Evolutionary conservation across 2,888 invertebrate genomes (phyloP), one percentile per base, ranked within the genome.

Genomic region (Pharmacophagus antenor): DNA sequence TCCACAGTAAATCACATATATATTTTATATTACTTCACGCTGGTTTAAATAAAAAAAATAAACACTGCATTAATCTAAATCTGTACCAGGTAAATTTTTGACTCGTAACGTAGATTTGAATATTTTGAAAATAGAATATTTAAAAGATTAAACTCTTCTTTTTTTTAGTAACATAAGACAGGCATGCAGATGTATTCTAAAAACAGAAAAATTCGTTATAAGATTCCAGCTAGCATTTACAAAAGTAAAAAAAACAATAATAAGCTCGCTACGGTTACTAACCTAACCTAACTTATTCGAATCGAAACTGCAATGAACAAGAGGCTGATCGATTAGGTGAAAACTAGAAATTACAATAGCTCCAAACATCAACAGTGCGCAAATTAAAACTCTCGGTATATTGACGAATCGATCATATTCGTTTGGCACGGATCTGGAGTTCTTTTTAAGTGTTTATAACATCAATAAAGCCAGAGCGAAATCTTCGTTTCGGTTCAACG

Each of bases 341-440:
- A 73, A 72, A 63, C 63, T 67, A 67, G 68, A 74, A 73, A 69
- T 70, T 65, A 63, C 65, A 58, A 68, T 63, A 62, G 66, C 63
- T 61, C 59, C 31, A 15, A 15, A 31, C 12, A 10, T 31, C 31
- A 31, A 15, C 31, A 31, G 31, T 31, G 10, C 15, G 31, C 31
- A 31, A 61, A 44, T 46, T 15, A 23, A 18, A 48, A 42, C 56
- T 25, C 25, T 42, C 23, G 25, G 4, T 18, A 12, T 8, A 50
- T 12, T 3, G 0, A 5, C 49, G 18, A 67, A 69, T 70, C 64
- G 62, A 63, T 37, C 69, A 66, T 67, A 72, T 65, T 73, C 65
- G 67, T 62, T 54, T 67, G 65, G 69, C 70, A 66, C 67, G 65
- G 61, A 67, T 63, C 68, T 62, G 63, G 50, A 60, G 55, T 65